Conservation (phyloP, 1,140 invertebrate species). For the Euglossa dilemma region DNA sequence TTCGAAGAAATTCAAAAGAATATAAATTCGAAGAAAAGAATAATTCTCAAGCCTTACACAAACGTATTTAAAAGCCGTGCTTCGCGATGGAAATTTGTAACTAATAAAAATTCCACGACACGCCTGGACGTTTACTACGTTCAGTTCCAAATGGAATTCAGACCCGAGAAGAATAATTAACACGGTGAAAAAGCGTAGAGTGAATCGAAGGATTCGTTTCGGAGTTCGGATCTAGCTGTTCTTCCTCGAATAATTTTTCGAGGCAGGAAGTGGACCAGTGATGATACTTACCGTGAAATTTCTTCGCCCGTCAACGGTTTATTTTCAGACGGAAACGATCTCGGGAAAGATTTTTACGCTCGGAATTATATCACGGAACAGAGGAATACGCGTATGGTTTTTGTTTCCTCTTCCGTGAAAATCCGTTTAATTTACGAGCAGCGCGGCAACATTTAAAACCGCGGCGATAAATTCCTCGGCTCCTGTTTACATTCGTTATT, state of each 20-base stretch:
- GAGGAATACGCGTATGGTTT: neutral
- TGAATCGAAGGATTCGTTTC: too few species aligned
- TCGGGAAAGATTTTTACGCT: neutral
- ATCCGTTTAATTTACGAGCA: constrained; percentile 8
- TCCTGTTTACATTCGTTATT: neutral
- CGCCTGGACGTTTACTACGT: too few species aligned
- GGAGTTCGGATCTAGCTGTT: too few species aligned
- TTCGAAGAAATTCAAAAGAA: too few species aligned
- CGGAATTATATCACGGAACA: neutral
- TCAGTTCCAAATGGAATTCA: too few species aligned
- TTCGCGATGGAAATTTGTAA: too few species aligned
- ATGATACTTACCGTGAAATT: neutral
- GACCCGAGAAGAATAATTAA: too few species aligned
- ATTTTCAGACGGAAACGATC: neutral
- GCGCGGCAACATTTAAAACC: neutral
- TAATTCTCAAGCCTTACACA: too few species aligned
- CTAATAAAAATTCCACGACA: too few species aligned
- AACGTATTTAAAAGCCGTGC: too few species aligned
- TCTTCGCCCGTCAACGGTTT: neutral
- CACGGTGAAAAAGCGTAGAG: too few species aligned
- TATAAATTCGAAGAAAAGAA: too few species aligned
- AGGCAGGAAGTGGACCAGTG: neutral
- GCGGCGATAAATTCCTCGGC: neutral
- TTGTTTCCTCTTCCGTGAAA: constrained; percentile 10
- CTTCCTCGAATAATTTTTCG: neutral